phyloP scores from a whole-genome alignment of 2,113 vertebrate genomes.

The Cavia porcellus region DNA sequence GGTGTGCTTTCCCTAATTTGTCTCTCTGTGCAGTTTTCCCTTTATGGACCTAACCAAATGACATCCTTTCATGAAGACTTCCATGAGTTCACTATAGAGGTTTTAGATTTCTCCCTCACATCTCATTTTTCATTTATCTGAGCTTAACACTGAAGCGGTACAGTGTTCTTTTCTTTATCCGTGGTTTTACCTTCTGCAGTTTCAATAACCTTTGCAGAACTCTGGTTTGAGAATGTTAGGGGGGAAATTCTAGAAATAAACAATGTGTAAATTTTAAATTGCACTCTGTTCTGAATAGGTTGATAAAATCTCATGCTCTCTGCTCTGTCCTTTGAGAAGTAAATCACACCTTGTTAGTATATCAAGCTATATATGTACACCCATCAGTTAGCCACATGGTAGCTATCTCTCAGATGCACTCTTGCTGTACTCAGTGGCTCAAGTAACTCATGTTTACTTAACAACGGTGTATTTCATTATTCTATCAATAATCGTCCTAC shows the following conservation, averaged over 20 bases:
- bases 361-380: background rate
- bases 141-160: background rate
- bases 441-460: background rate
- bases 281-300: background rate
- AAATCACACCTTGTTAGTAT: background rate
- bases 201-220: background rate
- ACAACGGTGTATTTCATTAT: background rate
- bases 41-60: background rate
- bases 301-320: background rate
- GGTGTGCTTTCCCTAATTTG: background rate
- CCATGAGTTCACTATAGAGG: background rate
- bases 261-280: background rate
- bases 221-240: background rate
- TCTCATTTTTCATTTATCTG: background rate
- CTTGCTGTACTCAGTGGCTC: background rate
- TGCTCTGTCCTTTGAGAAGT: background rate
- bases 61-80: background rate
- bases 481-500: background rate
- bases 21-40: background rate
- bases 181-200: background rate
- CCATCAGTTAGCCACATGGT: background rate
- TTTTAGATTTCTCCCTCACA: background rate
- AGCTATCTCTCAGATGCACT: background rate
- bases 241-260: background rate
- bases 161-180: background rate